Evolutionary conservation across 1,140 invertebrate species (phyloP).

Genomic region (Gonatopus flavifemur): DNA sequence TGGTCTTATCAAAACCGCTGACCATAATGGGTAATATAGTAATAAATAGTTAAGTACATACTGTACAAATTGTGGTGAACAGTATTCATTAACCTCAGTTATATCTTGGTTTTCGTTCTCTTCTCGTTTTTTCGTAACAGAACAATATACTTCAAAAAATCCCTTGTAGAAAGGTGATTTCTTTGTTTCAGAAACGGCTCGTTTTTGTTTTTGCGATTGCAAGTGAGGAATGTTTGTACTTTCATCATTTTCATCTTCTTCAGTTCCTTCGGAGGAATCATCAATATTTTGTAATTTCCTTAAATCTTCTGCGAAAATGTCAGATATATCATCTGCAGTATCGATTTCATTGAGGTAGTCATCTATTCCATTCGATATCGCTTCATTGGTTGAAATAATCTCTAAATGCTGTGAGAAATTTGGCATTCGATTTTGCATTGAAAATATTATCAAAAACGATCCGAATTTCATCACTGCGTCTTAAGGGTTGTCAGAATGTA

Average conservation of each 20-base stretch:
- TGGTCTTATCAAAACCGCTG: not conserved
- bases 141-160: not conserved
- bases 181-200: not conserved
- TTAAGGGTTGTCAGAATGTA: not conserved
- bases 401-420: no score
- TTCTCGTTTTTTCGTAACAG: not conserved
- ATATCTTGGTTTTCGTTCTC: not conserved
- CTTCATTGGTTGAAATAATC: no score
- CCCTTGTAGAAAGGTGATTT: not conserved
- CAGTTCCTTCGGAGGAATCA: no score
- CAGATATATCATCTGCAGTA: no score
- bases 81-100: not conserved
- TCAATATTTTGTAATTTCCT: no score
- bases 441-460: not conserved
- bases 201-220: not conserved
- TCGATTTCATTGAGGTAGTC: no score
- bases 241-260: not conserved
- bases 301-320: no score
- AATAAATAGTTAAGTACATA: not conserved
- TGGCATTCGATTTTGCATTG: not conserved
- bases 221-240: not conserved
- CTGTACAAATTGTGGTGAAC: not conserved
- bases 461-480: not conserved
- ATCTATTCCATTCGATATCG: no score
- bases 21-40: not conserved